Base-by-base conservation (phyloP, 2,888 invertebrate species). In the Rosalia funebris region DNA sequence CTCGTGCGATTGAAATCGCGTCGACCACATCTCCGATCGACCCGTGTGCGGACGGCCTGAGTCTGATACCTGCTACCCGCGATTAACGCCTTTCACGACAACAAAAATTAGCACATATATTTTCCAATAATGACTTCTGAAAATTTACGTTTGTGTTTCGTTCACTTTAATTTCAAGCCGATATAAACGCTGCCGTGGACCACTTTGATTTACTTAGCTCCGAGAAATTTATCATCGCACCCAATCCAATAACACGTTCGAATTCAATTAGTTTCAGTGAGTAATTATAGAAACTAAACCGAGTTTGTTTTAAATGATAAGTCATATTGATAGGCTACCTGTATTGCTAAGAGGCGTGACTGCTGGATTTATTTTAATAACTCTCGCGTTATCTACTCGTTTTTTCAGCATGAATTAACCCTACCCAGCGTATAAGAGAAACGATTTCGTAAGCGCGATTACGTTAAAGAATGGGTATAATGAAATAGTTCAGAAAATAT, bases 231-330 rank as follows among this genome's bases (percentile, higher is more conserved):
- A 65, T 60, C 57, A 48, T 57, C 45, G 39, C 47, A 32, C 48
- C 59, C 25, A 44, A 59, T 62, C 62, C 59, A 62, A 60, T 57
- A 62, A 62, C 65, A 65, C 65, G 62, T 62, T 65, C 62, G 48
- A 25, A 60, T 65, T 65, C 62, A 65, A 65, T 65, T 65, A 65
- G 58, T 65, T 57, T 57, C 44, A 50, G 60, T 55, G 34, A 58
- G 58, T 55, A 59, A 62, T 60, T 15, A 46, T 37, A 46, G 31
- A 60, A 60, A 45, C 48, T 20, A 12, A 46, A 19, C 31, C 31
- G 44, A 37, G 45, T 52, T 55, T 50, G 50, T 56, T 44, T 44
- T 32, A 39, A 31, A 32, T 48, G 57, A 62, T 62, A 62, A 62
- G 58, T 62, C 54, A 57, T 58, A 54, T 44, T 34, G 62, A 58